Evolutionary conservation across 2,113 vertebrate species (phyloP).

Genomic region (Ceyx margarethae): DNA sequence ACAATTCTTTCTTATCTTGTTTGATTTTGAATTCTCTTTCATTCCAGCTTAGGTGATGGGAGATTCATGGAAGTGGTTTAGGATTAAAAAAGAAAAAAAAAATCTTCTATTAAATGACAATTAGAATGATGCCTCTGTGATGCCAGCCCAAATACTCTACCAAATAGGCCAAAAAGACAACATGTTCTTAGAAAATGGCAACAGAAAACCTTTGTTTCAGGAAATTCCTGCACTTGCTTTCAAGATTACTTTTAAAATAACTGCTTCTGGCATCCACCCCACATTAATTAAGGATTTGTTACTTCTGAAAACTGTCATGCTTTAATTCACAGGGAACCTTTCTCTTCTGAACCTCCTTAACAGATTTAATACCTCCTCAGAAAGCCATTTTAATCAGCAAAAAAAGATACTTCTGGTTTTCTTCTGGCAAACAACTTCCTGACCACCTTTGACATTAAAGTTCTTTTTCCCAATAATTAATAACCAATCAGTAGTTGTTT

Average conservation of each 20-base stretch:
- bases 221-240: slow-evolving; percentile 1
- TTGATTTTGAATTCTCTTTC: slow-evolving; percentile 63
- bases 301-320: not conserved
- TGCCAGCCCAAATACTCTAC: not conserved
- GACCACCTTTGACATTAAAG: not conserved
- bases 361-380: not conserved
- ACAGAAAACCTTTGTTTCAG: slow-evolving; percentile 1
- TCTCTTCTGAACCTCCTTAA: not conserved
- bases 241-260: slow-evolving; percentile 52
- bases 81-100: slow-evolving; percentile 1
- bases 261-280: slow-evolving; percentile 5
- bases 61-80: not conserved
- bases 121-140: slow-evolving; percentile 6
- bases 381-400: not conserved
- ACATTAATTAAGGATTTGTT: slow-evolving; percentile 38
- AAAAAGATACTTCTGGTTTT: not conserved
- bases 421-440: not conserved
- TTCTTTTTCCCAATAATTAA: not conserved
- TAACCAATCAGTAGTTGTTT: not conserved
- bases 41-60: not conserved
- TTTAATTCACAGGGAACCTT: not conserved
- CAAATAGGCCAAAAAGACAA: not conserved
- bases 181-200: not conserved
- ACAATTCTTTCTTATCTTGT: not conserved
- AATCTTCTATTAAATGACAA: slow-evolving; percentile 7